Base-by-base conservation (phyloP, 1,140 invertebrate species). In the Eupristina koningsbergeri region DNA sequence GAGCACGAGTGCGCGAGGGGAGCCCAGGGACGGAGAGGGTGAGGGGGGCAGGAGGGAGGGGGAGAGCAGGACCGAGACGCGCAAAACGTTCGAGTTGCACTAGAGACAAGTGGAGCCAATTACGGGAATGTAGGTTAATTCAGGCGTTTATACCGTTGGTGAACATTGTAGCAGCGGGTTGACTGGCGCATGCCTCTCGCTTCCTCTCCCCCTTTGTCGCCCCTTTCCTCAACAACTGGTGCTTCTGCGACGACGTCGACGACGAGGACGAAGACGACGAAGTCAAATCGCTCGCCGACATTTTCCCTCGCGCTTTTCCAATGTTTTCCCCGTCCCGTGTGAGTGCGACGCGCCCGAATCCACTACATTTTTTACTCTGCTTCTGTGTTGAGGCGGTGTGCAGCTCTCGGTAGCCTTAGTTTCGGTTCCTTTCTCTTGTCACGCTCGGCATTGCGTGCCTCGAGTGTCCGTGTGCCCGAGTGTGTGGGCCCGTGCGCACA, bases 111-210 rank as follows among this genome's bases (percentile, higher is more conserved):
- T 74, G 58, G 50, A 31, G 67, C 82, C 82, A 83, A 83, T 83
- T 83, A 83, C 61, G 73, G 22, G 61, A 83, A 83, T 83, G 76
- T 83, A 83, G 75, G 82, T 83, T 83, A 83, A 83, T 79, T 83
- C 75, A 78, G 78, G 79, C 47, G 71, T n/a, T 77, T 86, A 88
- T 88, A 88, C 88, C 87, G 86, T 88, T 84, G 78, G 87, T 87
- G 31, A 50, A 53, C 53, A 39, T 45, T 50, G 41, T 64, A 67
- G 17, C 5, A 50, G 41, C 53, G 8, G 15, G 69, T 11, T 74
- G 41, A 3, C 69, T 36, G 36, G 45, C 63, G 74, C 82, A 73
- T 73, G 64, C 29, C 47, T 83, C 63, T 26, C 81, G 81, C 34
- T 83, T 69, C 39, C 64, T 36, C 67, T 63, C 34, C 1, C 15